Conservation (phyloP, 2,113 vertebrate species). For the Dromiciops gliroides region DNA sequence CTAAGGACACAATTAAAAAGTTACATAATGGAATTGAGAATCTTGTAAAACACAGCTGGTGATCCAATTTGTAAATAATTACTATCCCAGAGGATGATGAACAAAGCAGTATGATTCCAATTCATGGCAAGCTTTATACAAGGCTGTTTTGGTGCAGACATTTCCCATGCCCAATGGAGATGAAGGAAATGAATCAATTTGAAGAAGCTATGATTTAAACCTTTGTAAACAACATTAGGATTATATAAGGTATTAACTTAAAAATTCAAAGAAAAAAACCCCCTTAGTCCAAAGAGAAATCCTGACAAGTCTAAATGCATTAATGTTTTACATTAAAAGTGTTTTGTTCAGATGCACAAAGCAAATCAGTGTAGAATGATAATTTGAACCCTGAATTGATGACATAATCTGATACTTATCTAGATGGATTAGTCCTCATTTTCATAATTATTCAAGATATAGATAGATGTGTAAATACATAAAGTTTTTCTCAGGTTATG, state of each 20-base stretch:
- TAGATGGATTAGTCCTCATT: neutral
- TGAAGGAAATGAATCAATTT: neutral
- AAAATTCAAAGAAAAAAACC: constrained; percentile 6
- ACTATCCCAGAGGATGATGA: constrained; percentile 19
- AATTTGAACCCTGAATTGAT: neutral
- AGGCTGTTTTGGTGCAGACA: constrained; percentile 42
- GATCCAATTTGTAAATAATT: constrained; percentile 68
- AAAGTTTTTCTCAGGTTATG: too few species aligned
- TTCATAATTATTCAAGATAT: neutral
- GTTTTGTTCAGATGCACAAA: neutral
- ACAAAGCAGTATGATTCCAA: constrained; percentile 52
- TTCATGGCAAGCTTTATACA: constrained; percentile 51
- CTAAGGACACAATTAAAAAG: constrained; percentile 69
- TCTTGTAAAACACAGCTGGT: constrained; percentile 61
- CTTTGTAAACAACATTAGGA: constrained; percentile 22
- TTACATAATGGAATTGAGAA: constrained; percentile 58
- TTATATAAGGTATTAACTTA: constrained; percentile 8
- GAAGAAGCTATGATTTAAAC: neutral
- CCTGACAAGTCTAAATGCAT: constrained; percentile 2
- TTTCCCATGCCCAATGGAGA: constrained; percentile 40
- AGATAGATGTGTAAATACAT: too few species aligned
- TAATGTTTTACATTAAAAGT: neutral
- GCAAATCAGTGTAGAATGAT: neutral
- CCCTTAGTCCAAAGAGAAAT: neutral
- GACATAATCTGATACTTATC: neutral